Evolutionary conservation across 2,797 vertebrate genomes (phyloP).

Genomic region (Sebastes minor): DNA sequence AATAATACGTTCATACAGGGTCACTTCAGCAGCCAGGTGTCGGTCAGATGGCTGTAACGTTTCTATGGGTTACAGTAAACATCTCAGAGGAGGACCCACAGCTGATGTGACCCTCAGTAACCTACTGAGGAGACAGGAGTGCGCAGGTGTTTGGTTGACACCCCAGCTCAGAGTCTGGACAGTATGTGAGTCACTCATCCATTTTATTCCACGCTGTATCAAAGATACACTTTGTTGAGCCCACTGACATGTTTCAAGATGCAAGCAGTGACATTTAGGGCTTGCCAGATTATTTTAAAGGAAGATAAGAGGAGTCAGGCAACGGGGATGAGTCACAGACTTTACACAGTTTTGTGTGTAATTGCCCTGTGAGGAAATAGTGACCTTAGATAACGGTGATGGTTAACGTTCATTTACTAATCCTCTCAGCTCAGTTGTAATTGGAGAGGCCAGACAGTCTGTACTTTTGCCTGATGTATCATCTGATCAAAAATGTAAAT

Average conservation of each 20-base stretch:
- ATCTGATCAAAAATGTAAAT: conserved; percentile 32
- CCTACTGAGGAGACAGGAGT: conserved; percentile 19
- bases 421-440: conserved; percentile 8
- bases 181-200: conserved; percentile 31
- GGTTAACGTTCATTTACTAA: conserved; percentile 24
- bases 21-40: conserved; percentile 5
- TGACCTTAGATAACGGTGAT: conserved; percentile 42
- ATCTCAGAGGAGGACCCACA: conserved; percentile 5
- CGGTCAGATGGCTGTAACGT: not conserved
- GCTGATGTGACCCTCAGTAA: conserved; percentile 16
- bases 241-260: conserved; percentile 33
- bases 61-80: not conserved
- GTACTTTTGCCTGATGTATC: not conserved
- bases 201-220: conserved; percentile 32
- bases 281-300: conserved; percentile 51
- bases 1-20: not conserved
- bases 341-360: conserved; percentile 29
- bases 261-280: conserved; percentile 47
- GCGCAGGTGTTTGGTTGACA: conserved; percentile 26
- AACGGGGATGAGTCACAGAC: conserved; percentile 41
- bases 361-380: conserved; percentile 31
- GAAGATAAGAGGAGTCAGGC: conserved; percentile 43
- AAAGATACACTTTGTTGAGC: conserved; percentile 38
- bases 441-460: conserved; percentile 5
- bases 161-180: conserved; percentile 9